Evolutionary conservation across 1,140 invertebrate species (phyloP), one percentile per base, ranked within the genome.

Genomic region (Drosophila busckii): DNA sequence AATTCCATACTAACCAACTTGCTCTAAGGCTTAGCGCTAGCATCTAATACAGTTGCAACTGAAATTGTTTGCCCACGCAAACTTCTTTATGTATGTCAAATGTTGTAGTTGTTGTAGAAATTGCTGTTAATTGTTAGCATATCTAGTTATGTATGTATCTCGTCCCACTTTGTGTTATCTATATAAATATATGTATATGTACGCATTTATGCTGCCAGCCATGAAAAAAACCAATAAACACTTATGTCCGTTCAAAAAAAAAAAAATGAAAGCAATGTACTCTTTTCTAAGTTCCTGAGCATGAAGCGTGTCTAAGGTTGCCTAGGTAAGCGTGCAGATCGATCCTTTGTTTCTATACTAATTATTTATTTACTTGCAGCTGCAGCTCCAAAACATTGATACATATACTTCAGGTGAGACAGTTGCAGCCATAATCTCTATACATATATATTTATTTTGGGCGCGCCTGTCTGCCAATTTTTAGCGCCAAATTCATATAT

Each of bases 401-500:
- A n/a, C n/a, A n/a, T n/a, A n/a, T n/a, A n/a, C n/a, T n/a, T 38
- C 40, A 60, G 56, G 56, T 54, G 40, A 60, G 56, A 44, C 16
- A 12, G 5, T 26, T 15, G 10, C 15, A 19, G 17, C 12, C 2
- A 16, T 10, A 40, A 10, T n/a, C 12, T n/a, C 19, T 10, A 19
- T 9, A 22, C 23, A 16, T 9, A 6, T 12, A 37, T 9, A 8
- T 16, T 9, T 34, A 32, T 23, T 70, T 75, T 75, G 69, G 70
- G 70, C 70, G 70, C 59, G 70, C 16, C 46, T 32, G 34, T 67
- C 53, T 58, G 40, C 50, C 52, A 46, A 54, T 35, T 78, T 70
- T 78, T 78, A 78, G 73, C 73, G 73, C 73, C 73, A 78, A 78
- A 76, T 67, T 70, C 26, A 45, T 68, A 64, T 60, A n/a, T n/a